These are phyloP conservation scores for Monochamus alternatus DNA, from an alignment of 2,888 invertebrate genomes.

Conservation along the genomic window DNA sequence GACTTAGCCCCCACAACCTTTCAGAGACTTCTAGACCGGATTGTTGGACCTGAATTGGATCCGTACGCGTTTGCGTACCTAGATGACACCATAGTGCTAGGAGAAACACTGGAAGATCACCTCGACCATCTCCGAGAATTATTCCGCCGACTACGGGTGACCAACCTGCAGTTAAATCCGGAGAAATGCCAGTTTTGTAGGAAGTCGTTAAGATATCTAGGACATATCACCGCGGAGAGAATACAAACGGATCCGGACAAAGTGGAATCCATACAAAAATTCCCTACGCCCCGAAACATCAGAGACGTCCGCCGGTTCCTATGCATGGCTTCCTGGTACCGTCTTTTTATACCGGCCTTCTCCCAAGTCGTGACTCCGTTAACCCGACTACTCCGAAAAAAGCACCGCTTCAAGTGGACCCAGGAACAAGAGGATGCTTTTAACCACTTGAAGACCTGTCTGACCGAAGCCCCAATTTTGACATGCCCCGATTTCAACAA, in stretches of 20 bases:
- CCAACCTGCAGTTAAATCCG: constrained; percentile 28
- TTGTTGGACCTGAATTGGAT: background rate
- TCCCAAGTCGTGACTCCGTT: constrained; percentile 28
- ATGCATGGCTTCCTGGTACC: constrained; percentile 55
- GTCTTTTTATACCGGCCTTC: constrained; percentile 48
- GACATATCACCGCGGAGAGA: constrained; percentile 19
- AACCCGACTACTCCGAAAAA: constrained; percentile 18
- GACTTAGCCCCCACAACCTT: constrained; percentile 56
- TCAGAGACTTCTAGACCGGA: constrained; percentile 39
- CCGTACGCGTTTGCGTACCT: background rate
- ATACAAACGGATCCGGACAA: background rate
- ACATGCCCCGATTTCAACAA: background rate
- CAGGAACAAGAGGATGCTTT: constrained; percentile 3
- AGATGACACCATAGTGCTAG: constrained; percentile 34
- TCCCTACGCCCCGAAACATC: constrained; percentile 15
- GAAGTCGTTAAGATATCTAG: constrained; percentile 31
- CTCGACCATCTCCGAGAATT: constrained; percentile 31
- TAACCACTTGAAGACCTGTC: constrained; percentile 8
- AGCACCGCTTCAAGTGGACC: constrained; percentile 21
- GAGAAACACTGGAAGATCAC: constrained; percentile 43
- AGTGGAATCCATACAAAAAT: background rate
- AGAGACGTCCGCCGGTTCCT: constrained; percentile 1
- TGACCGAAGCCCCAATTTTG: constrained; percentile 22
- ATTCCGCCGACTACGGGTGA: constrained; percentile 28
- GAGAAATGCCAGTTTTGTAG: constrained; percentile 43